Evolutionary conservation across 2,797 vertebrate species (phyloP), one percentile per base, ranked within the genome.

Genomic region (Lagodon rhomboides): DNA sequence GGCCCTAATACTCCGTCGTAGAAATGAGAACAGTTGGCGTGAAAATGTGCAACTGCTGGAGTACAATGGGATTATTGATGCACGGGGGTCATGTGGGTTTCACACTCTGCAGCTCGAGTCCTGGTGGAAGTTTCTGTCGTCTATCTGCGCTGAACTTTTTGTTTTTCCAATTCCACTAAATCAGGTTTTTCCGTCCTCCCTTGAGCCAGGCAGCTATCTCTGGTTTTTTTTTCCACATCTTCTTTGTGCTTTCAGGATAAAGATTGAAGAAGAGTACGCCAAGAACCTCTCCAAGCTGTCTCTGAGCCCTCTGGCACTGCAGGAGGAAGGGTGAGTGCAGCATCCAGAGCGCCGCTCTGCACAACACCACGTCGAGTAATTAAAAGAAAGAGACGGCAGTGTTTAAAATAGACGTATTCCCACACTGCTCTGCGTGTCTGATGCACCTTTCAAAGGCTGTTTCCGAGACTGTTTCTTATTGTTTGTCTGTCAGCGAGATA

Each of bases 241-340:
- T 50, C 9, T 86, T 56, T 91, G 58, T 87, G 43, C n/a, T 88
- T 87, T 72, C 93, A 99, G 98, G 94, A 99, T 99, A 95, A 99
- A 98, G 95, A 99, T 99, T 77, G 98, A 99, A 92, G 98, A 99
- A 78, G 98, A 99, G 81, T 99, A 99, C 44, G 97, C 98, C 64
- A 99, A 99, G 94, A 99, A 99, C 92, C 95, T 99, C 34, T 97
- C 98, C 79, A 99, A 99, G 91, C 95, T 99, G 78, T 99, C 98
- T 69, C 96, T 98, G 93, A 98, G 96, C 86, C 97, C 98, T 5
- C 94, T 99, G 95, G 98, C 98, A 17, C 95, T 95, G 4, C 97
- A 98, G 89, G 98, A 99, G 89, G 98, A 99, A 94, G 98, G 98
- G 98, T 99, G 93, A 95, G 93, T 68, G 65, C 69, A 11, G 80